These are phyloP conservation scores for Allolobophora icterica DNA, from an alignment of 2,888 invertebrate species.

Conservation along the genomic window DNA sequence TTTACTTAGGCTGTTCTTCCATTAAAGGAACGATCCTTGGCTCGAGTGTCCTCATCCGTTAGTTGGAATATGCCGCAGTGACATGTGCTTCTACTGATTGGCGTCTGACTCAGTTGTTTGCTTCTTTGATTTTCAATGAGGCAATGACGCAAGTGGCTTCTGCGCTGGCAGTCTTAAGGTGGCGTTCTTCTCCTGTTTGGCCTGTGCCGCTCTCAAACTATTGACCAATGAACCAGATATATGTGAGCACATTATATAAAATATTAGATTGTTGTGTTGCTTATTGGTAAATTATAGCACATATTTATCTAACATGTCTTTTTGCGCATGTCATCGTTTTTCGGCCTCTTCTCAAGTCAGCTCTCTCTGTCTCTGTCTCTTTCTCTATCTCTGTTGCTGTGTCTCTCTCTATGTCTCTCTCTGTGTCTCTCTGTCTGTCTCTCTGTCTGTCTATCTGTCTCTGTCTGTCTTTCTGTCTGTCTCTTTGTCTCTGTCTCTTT, in stretches of 20 bases:
- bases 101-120: background rate
- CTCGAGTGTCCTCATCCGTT: background rate
- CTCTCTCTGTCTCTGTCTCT: constrained; percentile 14
- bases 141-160: background rate
- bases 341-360: background rate
- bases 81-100: background rate
- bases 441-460: background rate
- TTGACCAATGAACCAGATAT: no score
- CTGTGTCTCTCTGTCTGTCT: background rate
- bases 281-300: no score
- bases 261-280: no score
- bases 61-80: background rate
- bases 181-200: background rate
- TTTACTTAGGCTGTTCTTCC: background rate
- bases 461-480: background rate
- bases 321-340: background rate
- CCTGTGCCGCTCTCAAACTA: no score
- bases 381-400: background rate
- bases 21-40: background rate
- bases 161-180: background rate
- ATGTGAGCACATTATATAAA: no score
- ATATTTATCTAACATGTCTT: no score
- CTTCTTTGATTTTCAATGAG: background rate
- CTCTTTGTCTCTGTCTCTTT: background rate
- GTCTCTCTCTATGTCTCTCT: background rate